Evolutionary conservation across 2,888 invertebrate genomes (phyloP).

Genomic region (Agriopis aurantiaria): DNA sequence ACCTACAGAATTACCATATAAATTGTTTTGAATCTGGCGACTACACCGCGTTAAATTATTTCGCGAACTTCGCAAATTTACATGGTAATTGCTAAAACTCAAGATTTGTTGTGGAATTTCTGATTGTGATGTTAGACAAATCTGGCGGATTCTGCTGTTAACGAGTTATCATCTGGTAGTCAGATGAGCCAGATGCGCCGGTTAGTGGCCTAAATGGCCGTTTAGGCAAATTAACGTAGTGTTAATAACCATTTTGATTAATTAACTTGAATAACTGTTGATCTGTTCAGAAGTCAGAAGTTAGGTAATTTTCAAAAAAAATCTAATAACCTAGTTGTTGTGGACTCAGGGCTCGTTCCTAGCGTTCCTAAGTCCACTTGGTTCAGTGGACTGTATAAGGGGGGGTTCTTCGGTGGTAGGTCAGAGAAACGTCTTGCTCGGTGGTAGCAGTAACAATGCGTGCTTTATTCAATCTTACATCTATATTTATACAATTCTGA

Average conservation of each 20-base stretch:
- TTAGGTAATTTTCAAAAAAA: not conserved
- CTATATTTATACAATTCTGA: too few species aligned
- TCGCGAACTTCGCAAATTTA: conserved; percentile 85
- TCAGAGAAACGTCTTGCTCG: too few species aligned
- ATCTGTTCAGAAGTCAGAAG: not conserved
- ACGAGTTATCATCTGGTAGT: conserved; percentile 72
- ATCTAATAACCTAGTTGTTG: too few species aligned
- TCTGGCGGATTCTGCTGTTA: conserved; percentile 61
- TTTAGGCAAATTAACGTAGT: conserved; percentile 45
- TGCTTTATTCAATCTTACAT: too few species aligned
- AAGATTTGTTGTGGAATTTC: conserved; percentile 83
- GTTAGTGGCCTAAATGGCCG: conserved; percentile 40
- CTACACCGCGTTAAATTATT: conserved; percentile 84
- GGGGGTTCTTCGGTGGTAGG: too few species aligned
- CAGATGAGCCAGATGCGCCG: conserved; percentile 63
- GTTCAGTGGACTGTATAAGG: too few species aligned
- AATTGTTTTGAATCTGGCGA: conserved; percentile 84
- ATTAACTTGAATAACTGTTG: conserved; percentile 4
- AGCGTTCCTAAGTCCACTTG: too few species aligned
- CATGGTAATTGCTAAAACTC: conserved; percentile 86
- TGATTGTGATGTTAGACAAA: conserved; percentile 80
- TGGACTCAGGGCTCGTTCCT: too few species aligned
- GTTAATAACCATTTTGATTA: conserved; percentile 32
- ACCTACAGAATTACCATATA: conserved; percentile 83
- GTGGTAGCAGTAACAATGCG: too few species aligned